phyloP scores from a whole-genome alignment of 2,797 vertebrate species.

The Urosaurus nigricauda region DNA sequence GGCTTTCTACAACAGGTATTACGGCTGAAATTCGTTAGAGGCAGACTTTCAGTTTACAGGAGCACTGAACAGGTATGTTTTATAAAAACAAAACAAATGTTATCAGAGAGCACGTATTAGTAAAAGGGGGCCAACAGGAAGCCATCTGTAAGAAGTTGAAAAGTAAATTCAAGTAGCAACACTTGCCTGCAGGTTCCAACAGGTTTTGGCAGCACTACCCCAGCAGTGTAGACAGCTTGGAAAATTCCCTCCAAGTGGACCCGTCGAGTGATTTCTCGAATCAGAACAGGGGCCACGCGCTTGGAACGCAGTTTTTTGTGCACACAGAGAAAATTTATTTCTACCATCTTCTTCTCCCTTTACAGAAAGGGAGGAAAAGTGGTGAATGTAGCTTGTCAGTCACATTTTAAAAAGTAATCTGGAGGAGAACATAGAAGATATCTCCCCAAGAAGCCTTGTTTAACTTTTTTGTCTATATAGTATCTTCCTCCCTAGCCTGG shows the following conservation, averaged over 20 bases:
- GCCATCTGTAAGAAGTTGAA: not conserved
- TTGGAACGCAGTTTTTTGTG: slow-evolving; percentile 98
- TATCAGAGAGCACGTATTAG: too few relatives aligned
- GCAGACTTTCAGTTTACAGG: not conserved
- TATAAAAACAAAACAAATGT: not conserved
- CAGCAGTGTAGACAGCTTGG: slow-evolving; percentile 97
- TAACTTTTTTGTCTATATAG: not conserved
- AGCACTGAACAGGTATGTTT: not conserved
- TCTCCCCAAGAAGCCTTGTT: not conserved
- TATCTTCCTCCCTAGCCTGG: not conserved
- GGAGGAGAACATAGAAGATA: not conserved
- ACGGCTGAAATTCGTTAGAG: not conserved
- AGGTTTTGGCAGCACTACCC: slow-evolving; percentile 97
- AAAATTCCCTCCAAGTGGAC: slow-evolving; percentile 98
- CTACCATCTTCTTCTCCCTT: slow-evolving; percentile 98
- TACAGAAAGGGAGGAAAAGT: slow-evolving; percentile 37
- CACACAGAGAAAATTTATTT: slow-evolving; percentile 98
- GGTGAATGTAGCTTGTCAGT: not conserved
- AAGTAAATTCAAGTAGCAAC: not conserved
- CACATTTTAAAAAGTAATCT: slow-evolving; percentile 7
- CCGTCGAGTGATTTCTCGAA: slow-evolving; percentile 95
- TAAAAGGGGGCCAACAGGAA: not conserved
- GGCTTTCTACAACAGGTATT: not conserved
- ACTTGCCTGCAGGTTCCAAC: slow-evolving; percentile 96
- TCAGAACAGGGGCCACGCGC: slow-evolving; percentile 94